Conservation (phyloP, 1,140 invertebrate species). For the Sinella curviseta region DNA sequence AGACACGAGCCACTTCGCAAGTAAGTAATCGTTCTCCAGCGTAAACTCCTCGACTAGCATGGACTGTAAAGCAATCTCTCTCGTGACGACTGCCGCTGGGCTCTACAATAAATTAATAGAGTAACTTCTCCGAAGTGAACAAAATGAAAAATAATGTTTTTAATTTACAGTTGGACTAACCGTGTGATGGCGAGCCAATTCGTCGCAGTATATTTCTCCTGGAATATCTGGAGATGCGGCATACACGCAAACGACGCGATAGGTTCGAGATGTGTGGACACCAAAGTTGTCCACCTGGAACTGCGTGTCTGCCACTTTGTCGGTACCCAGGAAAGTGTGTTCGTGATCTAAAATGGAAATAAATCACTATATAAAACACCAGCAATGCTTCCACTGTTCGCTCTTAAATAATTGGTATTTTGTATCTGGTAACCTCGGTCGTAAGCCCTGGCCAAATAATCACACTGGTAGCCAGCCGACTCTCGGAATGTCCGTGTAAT, state of each 20-base stretch:
- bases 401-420: too few species aligned
- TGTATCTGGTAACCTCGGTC: neutral
- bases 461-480: neutral
- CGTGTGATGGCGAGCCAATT: constrained; percentile 20
- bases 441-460: neutral
- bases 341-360: neutral
- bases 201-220: neutral
- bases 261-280: neutral
- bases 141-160: too few species aligned
- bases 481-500: neutral
- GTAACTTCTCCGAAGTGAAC: too few species aligned
- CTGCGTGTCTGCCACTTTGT: neutral
- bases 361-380: too few species aligned
- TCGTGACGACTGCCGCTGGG: neutral
- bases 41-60: neutral
- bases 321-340: neutral
- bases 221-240: neutral
- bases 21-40: neutral
- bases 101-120: neutral
- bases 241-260: neutral
- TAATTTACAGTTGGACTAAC: neutral
- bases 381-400: too few species aligned
- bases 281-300: neutral
- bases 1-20: neutral
- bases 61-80: neutral